Evolutionary conservation across 2,888 invertebrate genomes (phyloP), one percentile per base, ranked within the genome.

Genomic region (Glyphotaelius pellucidus): DNA sequence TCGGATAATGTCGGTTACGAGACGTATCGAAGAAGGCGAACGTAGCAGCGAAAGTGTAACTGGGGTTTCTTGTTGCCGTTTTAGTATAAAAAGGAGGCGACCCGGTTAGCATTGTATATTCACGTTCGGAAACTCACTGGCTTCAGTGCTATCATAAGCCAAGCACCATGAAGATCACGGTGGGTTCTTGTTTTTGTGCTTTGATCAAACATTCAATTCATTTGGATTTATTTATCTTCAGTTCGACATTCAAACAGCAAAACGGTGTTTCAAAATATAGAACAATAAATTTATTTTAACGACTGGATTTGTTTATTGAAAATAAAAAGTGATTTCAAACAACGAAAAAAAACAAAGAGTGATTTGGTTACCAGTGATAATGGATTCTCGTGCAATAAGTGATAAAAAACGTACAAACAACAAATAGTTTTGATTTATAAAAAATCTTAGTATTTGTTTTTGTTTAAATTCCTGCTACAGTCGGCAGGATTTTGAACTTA

Each of bases 111-210:
- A 95, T 95, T 95, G 95, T 96, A 96, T 96, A 96, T 95, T 96
- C 96, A 95, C 96, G 96, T 96, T 96, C 96, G 96, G 95, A 52
- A 96, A 95, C 94, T 95, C 95, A 94, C 95, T 95, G 95, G 94
- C 96, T 96, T 96, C 96, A 96, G 96, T 96, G 96, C 96, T 96
- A 95, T 95, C 96, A 94, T 89, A 94, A 95, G 94, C 94, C 94
- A 95, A 95, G 96, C 96, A 96, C 96, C 96, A 96, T 96, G 96
- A 96, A 95, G 95, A 95, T 95, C 95, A 95, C 95, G 96, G 96
- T 96, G 96, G 95, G 96, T 96, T 90, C 35, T 80, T 88, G 81
- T 91, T 86, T 47, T 79, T 85, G 42, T 81, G 90, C n/a, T 90
- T 35, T 19, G 31, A 9, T 38, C 35, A 38, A 38, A 30, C 38